Evolutionary conservation across 2,113 vertebrate genomes (phyloP).

Genomic region (Laterallus jamaicensis): DNA sequence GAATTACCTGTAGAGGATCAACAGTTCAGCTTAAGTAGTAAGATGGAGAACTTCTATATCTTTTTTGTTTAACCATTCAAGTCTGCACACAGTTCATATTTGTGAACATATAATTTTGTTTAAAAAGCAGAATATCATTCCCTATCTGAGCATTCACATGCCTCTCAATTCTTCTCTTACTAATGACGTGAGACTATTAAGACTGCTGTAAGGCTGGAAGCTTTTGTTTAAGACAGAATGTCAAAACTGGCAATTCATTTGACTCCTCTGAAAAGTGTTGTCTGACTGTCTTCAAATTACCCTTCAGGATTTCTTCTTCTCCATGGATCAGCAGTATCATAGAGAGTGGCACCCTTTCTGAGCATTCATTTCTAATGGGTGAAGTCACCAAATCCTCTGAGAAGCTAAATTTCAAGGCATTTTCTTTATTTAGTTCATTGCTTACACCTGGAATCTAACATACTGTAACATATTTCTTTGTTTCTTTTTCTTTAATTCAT

Average conservation of each 20-base stretch:
- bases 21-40: neutral
- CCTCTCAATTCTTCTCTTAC: neutral
- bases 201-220: neutral
- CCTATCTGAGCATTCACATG: fast-evolving
- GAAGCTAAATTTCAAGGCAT: neutral
- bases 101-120: neutral
- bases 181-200: neutral
- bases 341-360: neutral
- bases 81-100: neutral
- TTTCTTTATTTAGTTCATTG: neutral
- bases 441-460: neutral
- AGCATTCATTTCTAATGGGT: neutral
- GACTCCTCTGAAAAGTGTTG: neutral
- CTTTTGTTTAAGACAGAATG: neutral
- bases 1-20: neutral
- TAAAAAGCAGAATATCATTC: neutral
- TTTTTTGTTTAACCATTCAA: neutral
- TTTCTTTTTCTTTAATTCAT: neutral
- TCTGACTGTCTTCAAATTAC: neutral
- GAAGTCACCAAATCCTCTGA: neutral
- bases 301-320: neutral
- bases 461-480: neutral
- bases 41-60: neutral
- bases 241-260: neutral
- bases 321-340: neutral